Conservation (phyloP, 2,797 vertebrate genomes). For the Sebastes taczanowskii region DNA sequence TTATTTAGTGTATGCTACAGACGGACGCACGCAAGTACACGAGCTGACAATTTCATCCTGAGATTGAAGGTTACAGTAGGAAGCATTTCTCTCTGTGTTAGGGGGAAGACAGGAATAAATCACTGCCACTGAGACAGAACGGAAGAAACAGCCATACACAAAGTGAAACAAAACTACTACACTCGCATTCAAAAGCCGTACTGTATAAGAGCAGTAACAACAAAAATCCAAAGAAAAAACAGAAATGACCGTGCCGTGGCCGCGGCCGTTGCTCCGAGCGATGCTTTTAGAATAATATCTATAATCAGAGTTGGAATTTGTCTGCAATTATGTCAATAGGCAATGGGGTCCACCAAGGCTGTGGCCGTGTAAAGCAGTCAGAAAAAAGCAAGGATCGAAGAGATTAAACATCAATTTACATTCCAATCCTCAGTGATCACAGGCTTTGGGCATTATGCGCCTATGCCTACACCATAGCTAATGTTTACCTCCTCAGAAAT, state of each 20-base stretch:
- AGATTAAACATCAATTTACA: background rate
- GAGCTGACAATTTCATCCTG: conserved; percentile 25
- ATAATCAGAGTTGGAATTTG: background rate
- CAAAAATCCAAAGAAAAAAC: background rate
- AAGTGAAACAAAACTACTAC: background rate
- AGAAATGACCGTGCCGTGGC: background rate
- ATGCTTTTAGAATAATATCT: background rate
- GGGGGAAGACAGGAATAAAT: conserved; percentile 23
- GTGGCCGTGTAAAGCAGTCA: background rate
- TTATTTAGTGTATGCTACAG: conserved; percentile 21
- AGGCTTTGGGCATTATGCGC: background rate
- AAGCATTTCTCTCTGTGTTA: conserved; percentile 28
- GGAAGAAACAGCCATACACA: background rate
- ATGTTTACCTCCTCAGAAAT: background rate
- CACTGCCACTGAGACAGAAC: background rate
- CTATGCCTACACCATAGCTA: background rate
- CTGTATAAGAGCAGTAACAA: background rate
- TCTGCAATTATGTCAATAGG: background rate
- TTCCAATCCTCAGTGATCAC: background rate
- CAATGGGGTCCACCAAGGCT: background rate
- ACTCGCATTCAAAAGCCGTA: background rate
- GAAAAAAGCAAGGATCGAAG: background rate
- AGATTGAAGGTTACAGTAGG: conserved; percentile 32
- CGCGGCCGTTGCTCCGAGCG: fast-evolving
- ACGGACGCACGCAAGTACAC: conserved; percentile 1